Percentiles rank a stretch among this genome's conserved stretches.
These are phyloP conservation scores for Rhinella marina DNA, from an alignment of 2,797 vertebrate species.

Conservation along the genomic window DNA sequence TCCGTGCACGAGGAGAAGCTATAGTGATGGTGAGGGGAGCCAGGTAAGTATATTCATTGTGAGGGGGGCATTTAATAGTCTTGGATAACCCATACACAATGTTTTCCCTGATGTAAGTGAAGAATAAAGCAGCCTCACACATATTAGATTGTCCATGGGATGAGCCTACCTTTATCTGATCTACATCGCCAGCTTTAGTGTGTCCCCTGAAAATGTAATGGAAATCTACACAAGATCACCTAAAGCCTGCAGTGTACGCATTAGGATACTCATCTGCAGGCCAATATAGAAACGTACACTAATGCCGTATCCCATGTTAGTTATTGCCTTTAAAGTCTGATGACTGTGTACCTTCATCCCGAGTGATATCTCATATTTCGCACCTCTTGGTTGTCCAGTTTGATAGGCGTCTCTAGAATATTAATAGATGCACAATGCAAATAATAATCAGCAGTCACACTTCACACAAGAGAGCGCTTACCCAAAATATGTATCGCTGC, in stretches of 20 bases:
- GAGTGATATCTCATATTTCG: constrained; percentile 9
- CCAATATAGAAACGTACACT: not conserved
- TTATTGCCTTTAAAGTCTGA: too few species aligned
- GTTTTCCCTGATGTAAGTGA: too few species aligned
- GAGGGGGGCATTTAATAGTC: too few species aligned
- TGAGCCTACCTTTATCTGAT: not conserved
- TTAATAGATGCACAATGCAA: constrained; percentile 51
- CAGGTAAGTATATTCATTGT: too few species aligned
- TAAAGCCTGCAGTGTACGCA: not conserved
- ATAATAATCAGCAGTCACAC: constrained; percentile 55
- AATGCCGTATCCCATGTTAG: not conserved
- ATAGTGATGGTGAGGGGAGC: too few species aligned
- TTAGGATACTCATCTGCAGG: not conserved
- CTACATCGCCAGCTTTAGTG: not conserved
- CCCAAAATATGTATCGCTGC: constrained; percentile 47
- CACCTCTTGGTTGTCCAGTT: not conserved
- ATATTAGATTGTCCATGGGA: not conserved
- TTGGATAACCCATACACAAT: too few species aligned
- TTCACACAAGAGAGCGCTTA: constrained; percentile 55
- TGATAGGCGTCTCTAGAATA: constrained; percentile 17
- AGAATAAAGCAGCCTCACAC: not conserved
- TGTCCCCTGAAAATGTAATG: not conserved
- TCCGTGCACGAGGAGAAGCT: too few species aligned
- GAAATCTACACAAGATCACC: not conserved
- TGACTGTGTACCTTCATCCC: not conserved